Percentiles rank a stretch among this genome's conserved stretches.
Evolutionary conservation across 2,797 vertebrate genomes (phyloP).

Genomic region (Acropternis orthonyx): DNA sequence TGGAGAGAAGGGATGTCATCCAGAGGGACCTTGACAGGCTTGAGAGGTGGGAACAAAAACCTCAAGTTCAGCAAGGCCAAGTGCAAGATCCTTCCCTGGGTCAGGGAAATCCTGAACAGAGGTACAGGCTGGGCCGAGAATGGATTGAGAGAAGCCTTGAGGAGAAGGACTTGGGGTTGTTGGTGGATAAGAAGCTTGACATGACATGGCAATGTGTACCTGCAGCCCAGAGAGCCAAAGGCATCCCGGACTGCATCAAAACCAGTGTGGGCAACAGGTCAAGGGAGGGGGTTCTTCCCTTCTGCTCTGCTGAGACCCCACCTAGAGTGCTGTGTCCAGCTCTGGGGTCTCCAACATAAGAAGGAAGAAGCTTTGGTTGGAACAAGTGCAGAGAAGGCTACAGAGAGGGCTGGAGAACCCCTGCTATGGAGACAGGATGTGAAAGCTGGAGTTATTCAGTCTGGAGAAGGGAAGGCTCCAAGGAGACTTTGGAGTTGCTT

Average conservation of each 20-base stretch:
- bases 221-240: background rate
- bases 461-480: background rate
- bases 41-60: background rate
- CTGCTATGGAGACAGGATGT: background rate
- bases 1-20: background rate
- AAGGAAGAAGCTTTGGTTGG: background rate
- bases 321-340: background rate
- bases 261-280: background rate
- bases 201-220: background rate
- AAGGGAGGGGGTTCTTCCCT: background rate
- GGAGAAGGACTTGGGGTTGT: background rate
- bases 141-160: background rate
- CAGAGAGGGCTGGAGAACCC: background rate
- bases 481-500: background rate
- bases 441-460: background rate
- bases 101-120: background rate
- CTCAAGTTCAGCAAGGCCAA: background rate
- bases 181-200: background rate
- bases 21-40: background rate
- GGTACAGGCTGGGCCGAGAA: background rate
- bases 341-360: background rate
- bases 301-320: background rate
- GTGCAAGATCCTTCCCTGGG: background rate
- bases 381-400: background rate
- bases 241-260: too few species aligned